These are phyloP conservation scores for Dinothrombium tinctorium DNA, from an alignment of 1,140 invertebrate genomes.

Conservation along the genomic window DNA sequence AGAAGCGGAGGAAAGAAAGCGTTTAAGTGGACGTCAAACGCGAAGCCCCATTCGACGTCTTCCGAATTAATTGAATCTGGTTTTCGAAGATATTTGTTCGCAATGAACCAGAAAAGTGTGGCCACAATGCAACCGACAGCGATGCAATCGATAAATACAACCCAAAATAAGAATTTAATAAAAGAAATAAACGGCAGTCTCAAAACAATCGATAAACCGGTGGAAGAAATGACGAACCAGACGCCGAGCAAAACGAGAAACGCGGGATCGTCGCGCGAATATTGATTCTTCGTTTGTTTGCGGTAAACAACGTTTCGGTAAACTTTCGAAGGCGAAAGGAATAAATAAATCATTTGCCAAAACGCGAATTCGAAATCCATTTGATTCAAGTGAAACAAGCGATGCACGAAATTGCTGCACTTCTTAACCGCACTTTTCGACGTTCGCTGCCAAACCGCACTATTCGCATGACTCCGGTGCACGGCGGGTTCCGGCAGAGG, in stretches of 20 bases:
- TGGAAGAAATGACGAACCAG: conserved; percentile 52
- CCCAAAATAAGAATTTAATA: conserved; percentile 65
- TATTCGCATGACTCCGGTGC: too few species aligned
- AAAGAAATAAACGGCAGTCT: conserved; percentile 47
- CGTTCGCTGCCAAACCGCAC: neutral
- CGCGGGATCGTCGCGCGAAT: conserved; percentile 95
- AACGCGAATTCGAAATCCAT: conserved; percentile 99
- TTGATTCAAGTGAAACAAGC: conserved; percentile 27
- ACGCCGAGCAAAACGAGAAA: conserved; percentile 76
- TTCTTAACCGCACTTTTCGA: conserved; percentile 9
- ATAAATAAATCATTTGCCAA: conserved; percentile 96
- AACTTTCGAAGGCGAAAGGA: conserved; percentile 85
- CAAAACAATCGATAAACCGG: conserved; percentile 64
- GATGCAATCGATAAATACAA: conserved; percentile 84
- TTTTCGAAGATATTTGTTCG: conserved; percentile 59
- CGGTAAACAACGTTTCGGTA: conserved; percentile 94
- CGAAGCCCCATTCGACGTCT: conserved; percentile 91
- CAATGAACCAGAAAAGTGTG: conserved; percentile 49
- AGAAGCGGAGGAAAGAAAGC: conserved; percentile 88
- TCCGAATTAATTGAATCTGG: conserved; percentile 40
- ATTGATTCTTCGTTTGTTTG: conserved; percentile 96
- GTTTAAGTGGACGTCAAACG: conserved; percentile 96
- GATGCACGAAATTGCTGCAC: conserved; percentile 3
- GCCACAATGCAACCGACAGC: conserved; percentile 62
- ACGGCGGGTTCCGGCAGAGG: too few species aligned